Base-by-base conservation (phyloP, 2,888 invertebrate species). In the Tanaodytes sp. region DNA sequence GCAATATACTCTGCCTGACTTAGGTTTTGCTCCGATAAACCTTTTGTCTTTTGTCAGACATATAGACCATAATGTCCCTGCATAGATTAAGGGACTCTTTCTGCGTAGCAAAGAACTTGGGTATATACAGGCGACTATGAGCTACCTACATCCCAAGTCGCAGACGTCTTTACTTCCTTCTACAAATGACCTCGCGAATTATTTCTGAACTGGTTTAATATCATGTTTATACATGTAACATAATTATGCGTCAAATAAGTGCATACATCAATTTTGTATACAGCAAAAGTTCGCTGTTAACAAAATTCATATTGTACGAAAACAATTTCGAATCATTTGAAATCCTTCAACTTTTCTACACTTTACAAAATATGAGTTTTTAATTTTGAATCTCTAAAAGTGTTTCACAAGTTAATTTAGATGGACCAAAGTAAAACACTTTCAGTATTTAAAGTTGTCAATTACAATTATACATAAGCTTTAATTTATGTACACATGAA, bases 1-100 rank as follows among this genome's bases (percentile, higher is more conserved):
- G 23, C 9, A 20, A 62, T 42, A 62, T 8, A 23, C 46, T 52
- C 16, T 31, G 43, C 27, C 23, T 42, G 42, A 58, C 36, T 58
- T 63, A 52, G 48, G 45, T 30, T 20, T 63, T 54, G 69, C 59
- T 69, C 55, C 69, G 69, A 59, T 69, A 49, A 69, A 23, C 54
- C 69, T 59, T 64, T 64, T 69, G 54, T 69, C 19, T 33, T 14
- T 16, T 49, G 49, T 49, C 52, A 46, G 63, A 40, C 59, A n/a
- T 33, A 68, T 58, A 64, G 54, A 57, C 63, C 63, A 62, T 69
- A 58, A 8, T 23, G 4, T 63, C 59, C 69, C 69, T 48, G 69
- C 55, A 54, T 14, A 63, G 59, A 58, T 70, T 70, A 64, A 65
- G 61, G 64, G 59, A 65, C 61, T 39, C 27, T 57, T 70, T 65